A percentile compares a stretch with the other conserved stretches of the same genome.
These are phyloP conservation scores for Sciurus vulgaris DNA, from an alignment of 2,797 vertebrate genomes.

Conservation along the genomic window DNA sequence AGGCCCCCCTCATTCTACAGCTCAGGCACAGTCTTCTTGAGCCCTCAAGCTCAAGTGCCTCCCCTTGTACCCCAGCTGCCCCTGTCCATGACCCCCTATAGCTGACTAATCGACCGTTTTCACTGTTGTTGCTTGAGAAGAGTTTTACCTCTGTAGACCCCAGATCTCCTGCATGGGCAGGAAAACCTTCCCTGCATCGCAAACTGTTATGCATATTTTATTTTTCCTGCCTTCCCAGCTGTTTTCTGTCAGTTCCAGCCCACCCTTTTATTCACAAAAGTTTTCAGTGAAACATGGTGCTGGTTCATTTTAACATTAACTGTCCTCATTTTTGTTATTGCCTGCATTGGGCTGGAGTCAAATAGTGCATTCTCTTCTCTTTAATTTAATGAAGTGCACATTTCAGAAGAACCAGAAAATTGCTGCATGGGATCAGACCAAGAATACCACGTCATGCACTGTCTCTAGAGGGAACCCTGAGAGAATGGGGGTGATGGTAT, in stretches of 20 bases:
- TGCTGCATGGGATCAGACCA: not conserved
- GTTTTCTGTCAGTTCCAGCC: not conserved
- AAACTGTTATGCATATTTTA: not conserved
- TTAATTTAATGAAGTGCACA: conserved; percentile 27
- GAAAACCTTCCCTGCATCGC: not conserved
- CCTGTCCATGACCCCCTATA: accelerated
- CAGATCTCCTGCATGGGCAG: accelerated
- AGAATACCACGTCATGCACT: accelerated
- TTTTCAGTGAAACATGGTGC: not conserved
- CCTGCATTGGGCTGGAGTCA: conserved; percentile 10
- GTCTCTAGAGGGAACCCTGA: not conserved
- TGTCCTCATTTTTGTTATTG: conserved; percentile 24
- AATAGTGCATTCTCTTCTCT: not conserved
- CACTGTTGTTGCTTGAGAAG: not conserved
- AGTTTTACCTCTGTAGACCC: not conserved
- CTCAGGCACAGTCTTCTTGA: not conserved
- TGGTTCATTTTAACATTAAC: conserved; percentile 43
- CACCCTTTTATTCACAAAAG: not conserved
- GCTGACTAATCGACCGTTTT: not conserved
- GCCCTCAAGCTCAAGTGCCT: not conserved
- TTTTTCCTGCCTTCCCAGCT: not conserved
- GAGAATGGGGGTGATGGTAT: accelerated
- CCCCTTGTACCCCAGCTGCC: accelerated
- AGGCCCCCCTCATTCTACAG: accelerated
- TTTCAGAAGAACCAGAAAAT: conserved; percentile 28